Evolutionary conservation across 2,113 vertebrate genomes (phyloP), one percentile per base, ranked within the genome.

Genomic region (Anguilla rostrata): DNA sequence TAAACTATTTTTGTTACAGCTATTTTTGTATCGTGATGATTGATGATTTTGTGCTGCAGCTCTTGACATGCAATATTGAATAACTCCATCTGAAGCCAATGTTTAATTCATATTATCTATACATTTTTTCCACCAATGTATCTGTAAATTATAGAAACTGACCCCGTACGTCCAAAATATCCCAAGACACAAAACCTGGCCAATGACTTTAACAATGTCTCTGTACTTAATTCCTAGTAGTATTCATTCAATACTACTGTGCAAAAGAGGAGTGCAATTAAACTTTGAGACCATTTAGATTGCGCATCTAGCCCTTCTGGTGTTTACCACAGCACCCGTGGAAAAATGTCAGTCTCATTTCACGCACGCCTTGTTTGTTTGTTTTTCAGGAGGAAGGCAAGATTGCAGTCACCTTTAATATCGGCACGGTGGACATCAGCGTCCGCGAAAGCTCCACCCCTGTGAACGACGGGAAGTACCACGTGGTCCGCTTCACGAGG

Each of bases 381-480:
- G 16, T 89, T n/a, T 93, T 92, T 66, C 83, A 99, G 98, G 98
- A 98, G 84, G 97, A 99, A 93, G 98, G 98, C 86, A 99, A 98
- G 93, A 96, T 99, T 56, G 96, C 97, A 12, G 98, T 99, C 85
- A 98, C 97, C 5, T 99, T 99, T 94, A 99, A 99, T 92, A 99
- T 99, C 22, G 98, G 98, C 56, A 98, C 97, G 0, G 97, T 98
- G 91, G 98, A 99, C 92, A 99, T 99, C 90, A 98, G 97, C 41
- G 98, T 99, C 83, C 98, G 96, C 92, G 98, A 99, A 90, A 92
- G 95, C 80, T 96, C 95, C 49, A 97, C 96, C 0, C 94, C 95
- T 0, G 95, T 99, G 15, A 99, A 99, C 5, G 98, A 99, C 29
- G 98, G 98, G 57, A 98, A 99, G 91, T 99, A 99, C 92, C 98